Conservation (phyloP, 2,113 vertebrate genomes). For the Passer domesticus region DNA sequence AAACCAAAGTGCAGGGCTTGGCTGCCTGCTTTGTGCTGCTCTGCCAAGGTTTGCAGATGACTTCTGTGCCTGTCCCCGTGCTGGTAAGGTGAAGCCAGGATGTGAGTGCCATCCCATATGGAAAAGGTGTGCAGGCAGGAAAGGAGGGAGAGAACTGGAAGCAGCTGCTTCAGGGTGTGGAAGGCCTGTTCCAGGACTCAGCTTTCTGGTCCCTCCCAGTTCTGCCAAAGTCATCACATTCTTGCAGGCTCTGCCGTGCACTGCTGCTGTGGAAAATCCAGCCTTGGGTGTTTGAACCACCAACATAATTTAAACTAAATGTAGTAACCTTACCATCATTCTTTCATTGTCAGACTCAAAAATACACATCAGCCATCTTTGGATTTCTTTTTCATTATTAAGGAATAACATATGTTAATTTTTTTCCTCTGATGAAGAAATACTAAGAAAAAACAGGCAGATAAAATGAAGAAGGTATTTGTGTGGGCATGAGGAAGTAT, state of each 20-base stretch:
- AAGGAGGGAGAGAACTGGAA: background rate
- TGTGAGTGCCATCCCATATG: fast-evolving
- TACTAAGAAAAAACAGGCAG: background rate
- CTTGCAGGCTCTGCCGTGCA: background rate
- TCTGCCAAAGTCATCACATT: constrained; percentile 11
- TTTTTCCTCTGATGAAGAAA: background rate
- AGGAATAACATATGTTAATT: background rate
- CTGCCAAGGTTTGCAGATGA: background rate
- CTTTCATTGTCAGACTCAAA: background rate
- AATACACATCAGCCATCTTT: background rate
- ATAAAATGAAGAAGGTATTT: background rate
- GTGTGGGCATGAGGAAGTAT: background rate
- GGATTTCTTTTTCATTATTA: background rate
- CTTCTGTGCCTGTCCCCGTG: background rate
- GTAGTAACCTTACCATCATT: background rate
- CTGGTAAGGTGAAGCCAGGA: fast-evolving
- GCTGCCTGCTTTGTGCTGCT: background rate
- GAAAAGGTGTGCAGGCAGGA: fast-evolving
- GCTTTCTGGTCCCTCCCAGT: background rate
- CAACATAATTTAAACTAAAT: background rate
- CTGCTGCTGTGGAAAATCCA: background rate
- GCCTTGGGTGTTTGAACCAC: background rate
- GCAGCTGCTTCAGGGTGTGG: fast-evolving
- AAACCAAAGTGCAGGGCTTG: background rate
- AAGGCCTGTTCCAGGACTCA: background rate